A percentile compares a stretch with the other conserved stretches of the same genome.
Evolutionary conservation across 2,113 vertebrate genomes (phyloP).

Genomic region (Tragulus kanchil): DNA sequence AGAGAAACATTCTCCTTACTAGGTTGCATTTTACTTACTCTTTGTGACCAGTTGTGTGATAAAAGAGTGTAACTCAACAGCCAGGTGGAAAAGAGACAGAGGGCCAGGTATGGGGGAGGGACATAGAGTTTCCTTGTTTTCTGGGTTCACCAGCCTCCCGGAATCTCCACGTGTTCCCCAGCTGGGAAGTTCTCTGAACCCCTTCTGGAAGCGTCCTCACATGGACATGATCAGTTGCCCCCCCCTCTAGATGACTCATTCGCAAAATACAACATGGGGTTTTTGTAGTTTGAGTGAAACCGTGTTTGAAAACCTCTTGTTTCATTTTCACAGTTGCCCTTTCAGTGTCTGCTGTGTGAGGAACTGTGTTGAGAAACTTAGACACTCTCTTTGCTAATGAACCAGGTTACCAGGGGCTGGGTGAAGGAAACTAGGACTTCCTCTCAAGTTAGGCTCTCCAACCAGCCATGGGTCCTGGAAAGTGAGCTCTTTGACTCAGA

Average conservation of each 20-base stretch:
- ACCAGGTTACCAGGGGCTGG: neutral
- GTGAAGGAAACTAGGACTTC: neutral
- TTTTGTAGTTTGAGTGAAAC: neutral
- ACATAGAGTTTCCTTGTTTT: neutral
- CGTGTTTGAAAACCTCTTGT: neutral
- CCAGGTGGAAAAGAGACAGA: neutral
- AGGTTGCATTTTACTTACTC: neutral
- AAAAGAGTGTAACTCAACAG: neutral
- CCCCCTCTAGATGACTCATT: no score
- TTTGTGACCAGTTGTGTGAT: neutral
- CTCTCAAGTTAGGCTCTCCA: neutral
- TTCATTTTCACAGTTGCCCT: neutral
- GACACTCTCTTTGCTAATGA: neutral
- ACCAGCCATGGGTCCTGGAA: neutral
- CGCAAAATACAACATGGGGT: neutral
- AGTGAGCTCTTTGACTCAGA: neutral
- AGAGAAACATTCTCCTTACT: neutral
- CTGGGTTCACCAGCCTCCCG: neutral
- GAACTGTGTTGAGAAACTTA: rapidly evolving
- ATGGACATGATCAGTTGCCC: no score
- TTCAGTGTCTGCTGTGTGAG: neutral
- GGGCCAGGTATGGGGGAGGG: neutral
- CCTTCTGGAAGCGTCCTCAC: neutral
- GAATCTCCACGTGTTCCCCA: neutral
- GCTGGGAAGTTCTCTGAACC: neutral